These are phyloP conservation scores for Canis aureus DNA, from an alignment of 2,113 vertebrate species.

Conservation along the genomic window DNA sequence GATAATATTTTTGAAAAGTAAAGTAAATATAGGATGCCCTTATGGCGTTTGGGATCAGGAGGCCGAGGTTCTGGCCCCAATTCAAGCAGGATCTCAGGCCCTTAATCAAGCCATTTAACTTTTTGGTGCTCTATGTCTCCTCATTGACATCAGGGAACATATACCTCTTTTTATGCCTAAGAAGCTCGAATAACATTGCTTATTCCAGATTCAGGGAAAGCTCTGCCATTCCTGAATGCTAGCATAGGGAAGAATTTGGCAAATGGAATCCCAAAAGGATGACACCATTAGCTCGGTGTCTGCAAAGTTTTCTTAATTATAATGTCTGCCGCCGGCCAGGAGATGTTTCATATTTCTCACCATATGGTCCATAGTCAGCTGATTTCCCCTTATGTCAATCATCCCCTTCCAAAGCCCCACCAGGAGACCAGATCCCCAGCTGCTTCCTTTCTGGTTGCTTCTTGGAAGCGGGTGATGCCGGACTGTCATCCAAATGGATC, in stretches of 20 bases:
- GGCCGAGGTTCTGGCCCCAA: background rate
- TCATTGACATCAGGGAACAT: background rate
- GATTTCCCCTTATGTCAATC: background rate
- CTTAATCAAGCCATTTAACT: background rate
- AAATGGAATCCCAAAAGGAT: background rate
- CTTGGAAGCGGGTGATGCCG: conserved; percentile 46
- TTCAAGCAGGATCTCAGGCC: background rate
- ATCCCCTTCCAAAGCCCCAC: background rate
- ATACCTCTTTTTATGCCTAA: background rate
- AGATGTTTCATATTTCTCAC: background rate
- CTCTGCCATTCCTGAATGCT: background rate
- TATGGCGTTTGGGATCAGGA: background rate
- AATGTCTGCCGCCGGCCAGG: background rate
- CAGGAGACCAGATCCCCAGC: background rate
- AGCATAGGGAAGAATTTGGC: background rate
- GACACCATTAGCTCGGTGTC: background rate
- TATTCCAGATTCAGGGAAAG: background rate
- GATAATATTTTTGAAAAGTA: background rate
- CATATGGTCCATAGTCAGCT: background rate
- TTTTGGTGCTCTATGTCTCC: background rate
- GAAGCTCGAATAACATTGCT: background rate
- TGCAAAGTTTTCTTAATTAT: conserved; percentile 6
- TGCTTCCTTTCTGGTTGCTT: background rate
- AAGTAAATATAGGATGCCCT: background rate
- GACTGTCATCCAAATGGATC: conserved; percentile 64